Evolutionary conservation across 2,113 vertebrate species (phyloP), one percentile per base, ranked within the genome.

Genomic region (Menidia beryllina): DNA sequence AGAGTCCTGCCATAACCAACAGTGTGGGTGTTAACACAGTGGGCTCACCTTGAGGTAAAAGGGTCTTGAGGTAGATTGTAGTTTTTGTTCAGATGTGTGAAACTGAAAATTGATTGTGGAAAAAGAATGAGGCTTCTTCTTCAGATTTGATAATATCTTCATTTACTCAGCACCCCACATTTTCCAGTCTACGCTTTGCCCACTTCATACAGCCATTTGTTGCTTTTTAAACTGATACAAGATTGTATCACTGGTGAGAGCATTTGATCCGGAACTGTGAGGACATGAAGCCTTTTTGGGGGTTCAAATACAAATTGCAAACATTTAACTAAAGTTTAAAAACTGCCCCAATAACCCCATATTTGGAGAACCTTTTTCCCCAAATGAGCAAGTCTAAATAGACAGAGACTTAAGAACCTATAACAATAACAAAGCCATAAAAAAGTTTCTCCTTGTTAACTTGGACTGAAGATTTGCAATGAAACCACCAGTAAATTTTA

Each of bases 71-170:
- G 58, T 36, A 67, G 51, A 48, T 43, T 25, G 73, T 63, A 57
- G 45, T 52, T 0, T 64, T 58, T 72, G 50, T 50, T 45, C 13
- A 2, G 55, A 56, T 69, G 47, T 85, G 64, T 86, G 84, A 85
- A 90, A 88, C 72, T 75, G 79, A 88, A 79, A 79, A 75, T 5
- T 38, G 21, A 55, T 77, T 86, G 79, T 64, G 82, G 79, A 57
- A 51, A 56, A 45, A 36, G 3, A 73, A 71, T 14, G 2, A 41
- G 20, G 52, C 39, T 1, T 20, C 10, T 48, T 15, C 26, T 45
- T 59, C 27, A 65, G 23, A 60, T 23, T 56, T 27, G 23, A 8
- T 64, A 12, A 61, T 72, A 62, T 72, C 55, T 73, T 62, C 17
- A 50, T 52, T 30, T 69, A 25, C 21, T 49, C 15, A 38, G 19